These are phyloP conservation scores for Chaenogobius annularis DNA, from an alignment of 2,113 vertebrate species.

Conservation along the genomic window DNA sequence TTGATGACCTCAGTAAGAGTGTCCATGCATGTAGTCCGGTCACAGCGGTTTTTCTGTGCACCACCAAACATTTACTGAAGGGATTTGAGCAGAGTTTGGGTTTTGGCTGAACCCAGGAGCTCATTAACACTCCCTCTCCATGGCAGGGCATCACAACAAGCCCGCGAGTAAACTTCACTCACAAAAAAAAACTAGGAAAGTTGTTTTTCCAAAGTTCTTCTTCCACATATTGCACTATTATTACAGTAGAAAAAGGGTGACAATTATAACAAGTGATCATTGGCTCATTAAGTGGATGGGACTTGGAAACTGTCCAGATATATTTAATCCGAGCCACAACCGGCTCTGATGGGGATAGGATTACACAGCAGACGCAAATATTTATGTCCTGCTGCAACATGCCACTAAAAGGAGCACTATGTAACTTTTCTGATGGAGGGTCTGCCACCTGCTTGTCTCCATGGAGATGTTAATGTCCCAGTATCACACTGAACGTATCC, in stretches of 20 bases:
- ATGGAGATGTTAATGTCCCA: not conserved
- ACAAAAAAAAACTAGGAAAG: slow-evolving; percentile 42
- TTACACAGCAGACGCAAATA: slow-evolving; percentile 16
- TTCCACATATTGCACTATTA: slow-evolving; percentile 10
- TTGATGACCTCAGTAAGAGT: not conserved
- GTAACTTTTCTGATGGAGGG: not conserved
- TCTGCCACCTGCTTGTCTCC: not conserved
- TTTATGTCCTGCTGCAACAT: too few relatives aligned
- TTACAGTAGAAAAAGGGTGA: slow-evolving; percentile 26
- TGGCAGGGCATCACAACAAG: slow-evolving; percentile 29
- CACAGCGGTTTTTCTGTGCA: slow-evolving; percentile 12
- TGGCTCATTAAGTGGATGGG: not conserved
- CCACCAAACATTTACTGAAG: slow-evolving; percentile 44
- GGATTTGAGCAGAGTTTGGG: slow-evolving; percentile 39
- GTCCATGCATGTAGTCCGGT: not conserved
- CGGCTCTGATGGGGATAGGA: slow-evolving; percentile 9
- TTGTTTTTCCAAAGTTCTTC: slow-evolving; percentile 22
- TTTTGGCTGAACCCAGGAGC: slow-evolving; percentile 26
- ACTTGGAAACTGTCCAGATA: slow-evolving; percentile 28
- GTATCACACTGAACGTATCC: too few relatives aligned
- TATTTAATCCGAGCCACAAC: slow-evolving; percentile 29
- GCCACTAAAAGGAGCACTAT: not conserved
- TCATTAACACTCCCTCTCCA: slow-evolving; percentile 39
- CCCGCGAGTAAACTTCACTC: slow-evolving; percentile 39
- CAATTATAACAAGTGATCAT: slow-evolving; percentile 33